phyloP scores from a whole-genome alignment of 2,797 vertebrate genomes.

The Lithobates pipiens region DNA sequence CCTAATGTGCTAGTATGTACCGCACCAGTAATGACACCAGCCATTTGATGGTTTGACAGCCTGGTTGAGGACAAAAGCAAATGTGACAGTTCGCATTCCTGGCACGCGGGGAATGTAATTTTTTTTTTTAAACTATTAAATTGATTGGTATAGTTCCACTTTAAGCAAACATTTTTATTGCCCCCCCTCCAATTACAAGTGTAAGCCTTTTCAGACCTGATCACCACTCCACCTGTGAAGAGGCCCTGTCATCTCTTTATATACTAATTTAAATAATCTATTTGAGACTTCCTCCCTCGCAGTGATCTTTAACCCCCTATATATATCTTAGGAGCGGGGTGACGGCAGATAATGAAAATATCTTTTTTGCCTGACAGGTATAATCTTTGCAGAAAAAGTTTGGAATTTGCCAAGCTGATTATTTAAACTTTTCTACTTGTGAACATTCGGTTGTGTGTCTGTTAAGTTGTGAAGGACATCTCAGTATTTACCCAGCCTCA shows the following conservation, averaged over 20 bases:
- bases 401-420: neutral
- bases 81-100: no score
- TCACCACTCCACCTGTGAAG: neutral
- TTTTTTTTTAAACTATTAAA: no score
- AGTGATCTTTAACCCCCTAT: neutral
- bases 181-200: no score
- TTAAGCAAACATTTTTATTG: no score
- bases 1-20: no score
- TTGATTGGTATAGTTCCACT: no score
- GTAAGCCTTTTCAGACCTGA: neutral
- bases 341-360: neutral
- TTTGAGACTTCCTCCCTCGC: neutral
- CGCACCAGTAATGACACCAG: no score
- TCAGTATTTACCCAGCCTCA: constrained; percentile 25
- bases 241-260: neutral
- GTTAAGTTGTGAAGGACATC: constrained; percentile 39
- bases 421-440: neutral
- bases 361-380: neutral
- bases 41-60: no score
- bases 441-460: neutral
- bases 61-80: no score
- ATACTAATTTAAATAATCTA: neutral
- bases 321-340: neutral
- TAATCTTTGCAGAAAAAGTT: neutral
- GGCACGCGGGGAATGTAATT: no score